A percentile compares a stretch with the other conserved stretches of the same genome.
These are phyloP conservation scores for Paratilapia polleni DNA, from an alignment of 2,113 vertebrate genomes.

Conservation along the genomic window DNA sequence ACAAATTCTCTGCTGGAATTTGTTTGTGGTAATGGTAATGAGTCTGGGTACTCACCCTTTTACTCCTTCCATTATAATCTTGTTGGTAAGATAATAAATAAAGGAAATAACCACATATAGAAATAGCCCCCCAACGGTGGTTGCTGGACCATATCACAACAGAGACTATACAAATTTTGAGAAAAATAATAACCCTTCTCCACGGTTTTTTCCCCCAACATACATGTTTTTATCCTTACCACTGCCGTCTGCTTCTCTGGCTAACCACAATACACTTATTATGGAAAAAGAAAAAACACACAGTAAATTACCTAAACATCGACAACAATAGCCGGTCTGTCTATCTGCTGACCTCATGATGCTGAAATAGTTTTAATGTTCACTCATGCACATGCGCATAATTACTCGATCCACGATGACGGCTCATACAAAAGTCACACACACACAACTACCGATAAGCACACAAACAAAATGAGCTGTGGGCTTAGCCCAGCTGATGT, in stretches of 20 bases:
- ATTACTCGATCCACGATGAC: background rate
- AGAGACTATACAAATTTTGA: background rate
- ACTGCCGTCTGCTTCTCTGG: background rate
- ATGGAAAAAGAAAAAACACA: slow-evolving; percentile 3
- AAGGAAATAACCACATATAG: background rate
- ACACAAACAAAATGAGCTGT: background rate
- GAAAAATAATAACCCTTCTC: background rate
- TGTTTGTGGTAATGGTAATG: slow-evolving; percentile 30
- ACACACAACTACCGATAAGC: background rate
- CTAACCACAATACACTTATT: slow-evolving; percentile 7
- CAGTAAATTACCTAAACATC: slow-evolving; percentile 22
- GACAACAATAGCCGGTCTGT: slow-evolving; percentile 7
- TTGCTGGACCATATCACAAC: background rate
- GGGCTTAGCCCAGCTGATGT: slow-evolving; percentile 1
- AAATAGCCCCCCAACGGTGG: background rate
- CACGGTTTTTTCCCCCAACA: background rate
- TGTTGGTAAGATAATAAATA: background rate
- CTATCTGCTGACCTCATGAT: slow-evolving; percentile 1
- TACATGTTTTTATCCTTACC: background rate
- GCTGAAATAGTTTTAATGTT: background rate
- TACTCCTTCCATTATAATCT: background rate
- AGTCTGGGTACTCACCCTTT: slow-evolving; percentile 7
- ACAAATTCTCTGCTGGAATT: background rate
- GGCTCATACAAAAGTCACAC: background rate
- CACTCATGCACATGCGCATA: background rate